Conservation (phyloP, 2,797 vertebrate genomes). For the Enteromius mattozi region DNA sequence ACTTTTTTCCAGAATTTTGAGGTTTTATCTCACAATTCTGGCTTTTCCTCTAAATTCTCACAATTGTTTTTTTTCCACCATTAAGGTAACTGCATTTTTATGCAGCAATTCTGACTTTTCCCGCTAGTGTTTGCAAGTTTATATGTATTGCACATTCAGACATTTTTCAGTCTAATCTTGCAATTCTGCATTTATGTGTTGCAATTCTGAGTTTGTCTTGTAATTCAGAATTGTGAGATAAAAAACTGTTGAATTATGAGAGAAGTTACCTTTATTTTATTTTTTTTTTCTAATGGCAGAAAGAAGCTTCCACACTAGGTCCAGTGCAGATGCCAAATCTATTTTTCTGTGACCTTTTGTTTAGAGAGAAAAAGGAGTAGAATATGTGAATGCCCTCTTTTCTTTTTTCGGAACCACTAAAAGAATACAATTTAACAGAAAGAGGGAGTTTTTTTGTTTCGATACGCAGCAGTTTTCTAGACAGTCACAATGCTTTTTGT, state of each 20-base stretch:
- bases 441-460: constrained; percentile 1
- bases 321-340: background rate
- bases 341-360: background rate
- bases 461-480: background rate
- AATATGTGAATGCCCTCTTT: background rate
- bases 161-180: background rate
- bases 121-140: background rate
- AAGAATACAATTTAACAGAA: background rate
- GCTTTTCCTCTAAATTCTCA: background rate
- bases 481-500: background rate
- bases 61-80: background rate
- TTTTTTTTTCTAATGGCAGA: background rate
- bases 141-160: background rate
- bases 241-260: background rate
- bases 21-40: background rate
- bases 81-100: background rate
- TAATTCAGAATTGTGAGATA: background rate
- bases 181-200: background rate
- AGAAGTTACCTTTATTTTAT: background rate
- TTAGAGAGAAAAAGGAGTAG: background rate
- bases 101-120: no score
- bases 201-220: background rate
- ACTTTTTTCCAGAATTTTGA: background rate
- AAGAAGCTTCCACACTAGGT: background rate
- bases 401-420: background rate